Evolutionary conservation across 2,113 vertebrate genomes (phyloP).

Genomic region (Antidorcas marsupialis): DNA sequence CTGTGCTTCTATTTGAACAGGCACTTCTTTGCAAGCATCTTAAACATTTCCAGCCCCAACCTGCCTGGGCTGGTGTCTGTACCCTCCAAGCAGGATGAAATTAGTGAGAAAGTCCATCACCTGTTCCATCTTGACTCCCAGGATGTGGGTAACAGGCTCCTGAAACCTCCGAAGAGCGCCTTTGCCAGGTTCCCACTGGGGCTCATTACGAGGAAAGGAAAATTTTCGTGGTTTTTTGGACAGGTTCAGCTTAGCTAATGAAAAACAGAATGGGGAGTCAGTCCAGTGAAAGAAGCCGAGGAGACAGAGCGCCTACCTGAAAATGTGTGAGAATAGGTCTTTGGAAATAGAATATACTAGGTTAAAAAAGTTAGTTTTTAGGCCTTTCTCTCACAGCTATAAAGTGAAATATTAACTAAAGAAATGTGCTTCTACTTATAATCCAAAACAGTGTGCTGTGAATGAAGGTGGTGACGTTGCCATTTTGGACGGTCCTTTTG

Average conservation of each 20-base stretch:
- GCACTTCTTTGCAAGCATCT: not conserved
- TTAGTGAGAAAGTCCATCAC: not conserved
- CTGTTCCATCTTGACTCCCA: not conserved
- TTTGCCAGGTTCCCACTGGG: constrained; percentile 76
- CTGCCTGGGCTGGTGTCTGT: not conserved
- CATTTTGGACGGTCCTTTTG: not conserved
- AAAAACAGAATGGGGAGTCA: constrained; percentile 75
- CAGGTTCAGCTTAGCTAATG: constrained; percentile 74
- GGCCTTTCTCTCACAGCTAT: not conserved
- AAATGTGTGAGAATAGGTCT: constrained; percentile 73
- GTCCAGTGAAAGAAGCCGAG: constrained; percentile 78
- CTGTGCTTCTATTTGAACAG: not conserved
- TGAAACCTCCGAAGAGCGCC: constrained; percentile 76
- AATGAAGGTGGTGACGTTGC: not conserved
- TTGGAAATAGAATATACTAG: not conserved
- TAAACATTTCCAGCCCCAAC: not conserved
- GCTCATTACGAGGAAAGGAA: constrained; percentile 74
- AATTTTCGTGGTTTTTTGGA: constrained; percentile 60
- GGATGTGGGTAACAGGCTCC: constrained; percentile 73
- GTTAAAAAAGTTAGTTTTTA: rapidly evolving
- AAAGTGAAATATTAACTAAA: not conserved
- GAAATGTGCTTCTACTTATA: not conserved
- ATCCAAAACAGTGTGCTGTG: not conserved
- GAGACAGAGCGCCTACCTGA: constrained; percentile 74
- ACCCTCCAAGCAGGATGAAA: not conserved